Evolutionary conservation across 2,888 invertebrate species (phyloP).

Genomic region (Unio delphinus): DNA sequence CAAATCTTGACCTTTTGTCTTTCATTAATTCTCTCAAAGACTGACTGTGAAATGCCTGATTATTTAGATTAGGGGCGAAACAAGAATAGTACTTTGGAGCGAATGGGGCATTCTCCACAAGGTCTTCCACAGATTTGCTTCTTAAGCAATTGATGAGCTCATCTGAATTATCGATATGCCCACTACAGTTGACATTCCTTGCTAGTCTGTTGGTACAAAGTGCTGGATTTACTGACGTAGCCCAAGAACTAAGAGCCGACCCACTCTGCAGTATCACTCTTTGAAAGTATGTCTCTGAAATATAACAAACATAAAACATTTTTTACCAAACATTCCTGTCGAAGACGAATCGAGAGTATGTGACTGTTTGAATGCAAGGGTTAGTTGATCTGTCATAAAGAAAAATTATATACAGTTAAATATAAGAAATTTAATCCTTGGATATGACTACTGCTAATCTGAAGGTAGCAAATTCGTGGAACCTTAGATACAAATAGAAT

Average conservation of each 20-base stretch:
- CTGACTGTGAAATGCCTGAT: constrained; percentile 10
- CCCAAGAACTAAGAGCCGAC: constrained; percentile 74
- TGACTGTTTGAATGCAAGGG: no score
- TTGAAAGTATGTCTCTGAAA: constrained; percentile 71
- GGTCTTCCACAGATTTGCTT: constrained; percentile 82
- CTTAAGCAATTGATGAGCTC: constrained; percentile 60
- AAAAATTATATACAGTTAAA: no score
- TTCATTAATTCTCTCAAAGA: constrained; percentile 47
- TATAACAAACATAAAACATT: no score
- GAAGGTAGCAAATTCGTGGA: no score
- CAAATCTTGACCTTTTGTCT: constrained; percentile 42
- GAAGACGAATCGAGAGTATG: no score
- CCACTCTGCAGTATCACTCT: constrained; percentile 94
- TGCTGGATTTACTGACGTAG: constrained; percentile 62
- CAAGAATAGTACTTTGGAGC: constrained; percentile 66
- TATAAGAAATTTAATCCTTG: no score
- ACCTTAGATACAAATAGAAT: no score
- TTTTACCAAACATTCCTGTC: no score
- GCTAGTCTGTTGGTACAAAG: constrained; percentile 61
- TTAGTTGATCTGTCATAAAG: no score
- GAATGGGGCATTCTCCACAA: constrained; percentile 56
- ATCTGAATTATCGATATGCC: constrained; percentile 40
- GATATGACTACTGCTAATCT: no score
- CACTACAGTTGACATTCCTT: constrained; percentile 61
- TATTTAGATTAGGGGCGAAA: constrained; percentile 60